These are phyloP conservation scores for Agelas oroides DNA, from an alignment of 37 sponge, comb jelly and placozoan genomes.

Conservation along the genomic window DNA sequence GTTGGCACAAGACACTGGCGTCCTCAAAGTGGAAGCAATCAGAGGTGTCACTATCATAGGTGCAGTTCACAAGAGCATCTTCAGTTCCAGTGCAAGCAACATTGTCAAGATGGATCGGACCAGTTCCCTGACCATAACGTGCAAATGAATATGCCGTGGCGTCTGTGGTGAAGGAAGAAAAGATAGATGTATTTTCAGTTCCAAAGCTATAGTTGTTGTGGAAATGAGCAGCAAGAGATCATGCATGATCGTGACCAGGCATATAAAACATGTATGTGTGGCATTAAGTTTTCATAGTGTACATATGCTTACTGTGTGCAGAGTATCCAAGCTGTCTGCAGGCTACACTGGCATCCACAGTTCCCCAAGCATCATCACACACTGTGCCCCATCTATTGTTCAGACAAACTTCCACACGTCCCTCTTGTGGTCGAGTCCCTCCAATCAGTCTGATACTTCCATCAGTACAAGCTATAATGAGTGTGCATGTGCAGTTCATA, in stretches of 20 bases:
- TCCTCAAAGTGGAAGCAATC: conserved; percentile 27
- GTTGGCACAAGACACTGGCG: conserved; percentile 6
- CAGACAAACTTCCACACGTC: conserved; percentile 43
- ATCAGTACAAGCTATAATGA: not conserved
- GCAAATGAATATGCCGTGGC: conserved; percentile 26
- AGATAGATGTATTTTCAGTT: not conserved
- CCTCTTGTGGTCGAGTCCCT: conserved; percentile 2
- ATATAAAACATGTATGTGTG: no score
- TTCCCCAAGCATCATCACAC: conserved; percentile 35
- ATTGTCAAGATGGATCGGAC: conserved; percentile 39
- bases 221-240: not conserved
- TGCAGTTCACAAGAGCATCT: conserved; percentile 30
- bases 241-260: no score
- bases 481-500: not conserved
- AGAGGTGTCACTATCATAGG: conserved; percentile 22
- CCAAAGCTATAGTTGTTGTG: no score
- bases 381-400: conserved; percentile 44
- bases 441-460: conserved; percentile 38
- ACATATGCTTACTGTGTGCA: conserved; percentile 2
- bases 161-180: not conserved
- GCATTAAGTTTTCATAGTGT: no score
- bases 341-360: conserved; percentile 34
- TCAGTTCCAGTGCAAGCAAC: conserved; percentile 34
- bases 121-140: conserved; percentile 31
- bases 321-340: conserved; percentile 48